Evolutionary conservation across 2,888 invertebrate genomes (phyloP).

Genomic region (Melangyna quadrimaculata): DNA sequence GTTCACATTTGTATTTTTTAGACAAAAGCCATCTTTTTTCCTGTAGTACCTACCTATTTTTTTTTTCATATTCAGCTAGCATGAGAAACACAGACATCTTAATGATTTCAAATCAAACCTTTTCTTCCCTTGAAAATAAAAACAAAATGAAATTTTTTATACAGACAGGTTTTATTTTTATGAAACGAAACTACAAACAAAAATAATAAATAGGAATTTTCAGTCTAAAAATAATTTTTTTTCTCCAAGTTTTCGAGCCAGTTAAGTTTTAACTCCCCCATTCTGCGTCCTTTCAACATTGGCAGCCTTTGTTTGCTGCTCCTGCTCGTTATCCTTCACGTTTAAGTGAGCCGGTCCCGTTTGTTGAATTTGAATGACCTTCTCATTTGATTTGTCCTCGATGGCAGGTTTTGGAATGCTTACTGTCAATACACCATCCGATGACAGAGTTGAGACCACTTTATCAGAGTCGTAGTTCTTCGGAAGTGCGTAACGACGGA

Average conservation of each 20-base stretch:
- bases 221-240: background rate
- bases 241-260: background rate
- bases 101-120: too few species aligned
- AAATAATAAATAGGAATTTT: background rate
- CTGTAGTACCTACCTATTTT: too few species aligned
- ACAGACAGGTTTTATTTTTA: background rate
- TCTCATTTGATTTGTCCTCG: conserved; percentile 78
- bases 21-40: too few species aligned
- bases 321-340: conserved; percentile 49
- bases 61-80: too few species aligned
- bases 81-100: too few species aligned
- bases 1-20: too few species aligned
- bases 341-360: conserved; percentile 81
- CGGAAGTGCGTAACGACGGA: conserved; percentile 86
- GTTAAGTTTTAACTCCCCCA: background rate
- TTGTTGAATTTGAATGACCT: conserved; percentile 83
- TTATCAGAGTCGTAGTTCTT: conserved; percentile 86
- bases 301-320: background rate
- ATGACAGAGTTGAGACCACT: conserved; percentile 88
- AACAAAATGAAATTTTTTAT: background rate
- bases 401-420: conserved; percentile 83
- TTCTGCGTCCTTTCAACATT: background rate
- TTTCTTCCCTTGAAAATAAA: too few species aligned
- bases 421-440: conserved; percentile 90
- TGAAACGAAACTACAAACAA: background rate